A percentile compares a stretch with the other conserved stretches of the same genome.
Conservation (phyloP, 2,888 invertebrate genomes). For the Zaprionus obscuricornis region DNA sequence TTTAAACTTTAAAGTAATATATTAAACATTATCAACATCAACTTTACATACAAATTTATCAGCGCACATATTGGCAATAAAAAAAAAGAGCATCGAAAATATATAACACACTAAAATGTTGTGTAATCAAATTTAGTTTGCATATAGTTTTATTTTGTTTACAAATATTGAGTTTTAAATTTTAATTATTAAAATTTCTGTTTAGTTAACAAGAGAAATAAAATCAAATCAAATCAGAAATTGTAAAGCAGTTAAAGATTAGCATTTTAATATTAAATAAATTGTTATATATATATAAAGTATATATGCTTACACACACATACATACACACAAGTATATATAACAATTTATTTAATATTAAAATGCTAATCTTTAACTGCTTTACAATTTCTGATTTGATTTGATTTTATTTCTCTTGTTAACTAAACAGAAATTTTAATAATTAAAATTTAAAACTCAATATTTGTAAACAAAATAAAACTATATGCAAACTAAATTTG, state of each 20-base stretch:
- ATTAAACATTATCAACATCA: slow-evolving; percentile 25
- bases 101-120: slow-evolving; percentile 31
- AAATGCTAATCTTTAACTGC: slow-evolving; percentile 75
- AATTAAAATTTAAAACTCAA: slow-evolving; percentile 17
- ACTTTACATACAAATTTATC: no score
- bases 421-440: slow-evolving; percentile 16
- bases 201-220: slow-evolving; percentile 20
- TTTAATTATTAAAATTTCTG: slow-evolving; percentile 10
- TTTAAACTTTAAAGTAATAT: slow-evolving; percentile 39
- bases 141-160: slow-evolving; percentile 17
- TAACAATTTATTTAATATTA: slow-evolving; percentile 16
- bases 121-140: slow-evolving; percentile 28
- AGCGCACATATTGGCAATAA: slow-evolving; percentile 52
- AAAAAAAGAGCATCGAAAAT: slow-evolving; percentile 32
- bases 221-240: slow-evolving; percentile 37
- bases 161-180: slow-evolving; percentile 17
- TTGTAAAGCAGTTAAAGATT: slow-evolving; percentile 70
- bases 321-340: slow-evolving; percentile 8
- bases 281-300: slow-evolving; percentile 61
- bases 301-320: slow-evolving; percentile 12
- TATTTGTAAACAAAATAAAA: slow-evolving; percentile 21
- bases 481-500: slow-evolving; percentile 21
- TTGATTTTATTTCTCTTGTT: slow-evolving; percentile 22
- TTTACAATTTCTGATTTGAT: slow-evolving; percentile 48
- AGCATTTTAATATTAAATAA: slow-evolving; percentile 71